A percentile compares a stretch with the other conserved stretches of the same genome.
phyloP scores from a whole-genome alignment of 1,140 invertebrate species.

The Cherax destructor region DNA sequence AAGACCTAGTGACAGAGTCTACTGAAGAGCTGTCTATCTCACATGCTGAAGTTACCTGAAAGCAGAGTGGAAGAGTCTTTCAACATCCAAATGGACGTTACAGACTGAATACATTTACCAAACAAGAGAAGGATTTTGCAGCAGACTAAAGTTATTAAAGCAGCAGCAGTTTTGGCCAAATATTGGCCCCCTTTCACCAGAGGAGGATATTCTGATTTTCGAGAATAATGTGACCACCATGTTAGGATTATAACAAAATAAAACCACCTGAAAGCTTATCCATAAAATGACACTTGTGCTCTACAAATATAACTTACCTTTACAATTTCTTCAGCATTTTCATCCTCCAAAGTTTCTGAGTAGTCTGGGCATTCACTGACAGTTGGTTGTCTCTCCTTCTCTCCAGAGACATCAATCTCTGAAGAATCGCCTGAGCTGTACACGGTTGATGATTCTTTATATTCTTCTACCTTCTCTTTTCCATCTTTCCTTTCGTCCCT shows the following conservation, averaged over 20 bases:
- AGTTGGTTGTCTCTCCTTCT: constrained; percentile 28
- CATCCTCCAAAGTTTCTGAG: constrained; percentile 8
- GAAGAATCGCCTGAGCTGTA: constrained; percentile 26
- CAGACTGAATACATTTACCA: constrained; percentile 36
- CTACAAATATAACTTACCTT: constrained; percentile 41
- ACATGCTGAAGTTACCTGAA: constrained; percentile 59
- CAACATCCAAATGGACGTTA: constrained; percentile 26
- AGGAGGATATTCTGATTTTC: constrained; percentile 52
- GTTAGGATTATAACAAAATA: constrained; percentile 24
- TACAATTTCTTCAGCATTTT: constrained; percentile 1
- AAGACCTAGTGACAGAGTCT: constrained; percentile 37
- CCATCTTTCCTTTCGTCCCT: not conserved
- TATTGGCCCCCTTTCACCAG: constrained; percentile 28
- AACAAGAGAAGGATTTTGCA: not conserved
- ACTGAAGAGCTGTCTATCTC: constrained; percentile 43
- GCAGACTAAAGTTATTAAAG: not conserved
- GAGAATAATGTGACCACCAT: constrained; percentile 50
- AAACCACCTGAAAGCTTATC: constrained; percentile 33
- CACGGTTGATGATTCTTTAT: not conserved
- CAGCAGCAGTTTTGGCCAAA: constrained; percentile 17
- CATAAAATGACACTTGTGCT: not conserved
- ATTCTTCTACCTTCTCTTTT: not conserved
- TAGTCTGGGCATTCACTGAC: constrained; percentile 23
- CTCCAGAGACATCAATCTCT: constrained; percentile 15
- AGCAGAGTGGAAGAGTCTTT: constrained; percentile 43